Evolutionary conservation across 1,140 invertebrate genomes (phyloP).

Genomic region (Drepana arcuata): DNA sequence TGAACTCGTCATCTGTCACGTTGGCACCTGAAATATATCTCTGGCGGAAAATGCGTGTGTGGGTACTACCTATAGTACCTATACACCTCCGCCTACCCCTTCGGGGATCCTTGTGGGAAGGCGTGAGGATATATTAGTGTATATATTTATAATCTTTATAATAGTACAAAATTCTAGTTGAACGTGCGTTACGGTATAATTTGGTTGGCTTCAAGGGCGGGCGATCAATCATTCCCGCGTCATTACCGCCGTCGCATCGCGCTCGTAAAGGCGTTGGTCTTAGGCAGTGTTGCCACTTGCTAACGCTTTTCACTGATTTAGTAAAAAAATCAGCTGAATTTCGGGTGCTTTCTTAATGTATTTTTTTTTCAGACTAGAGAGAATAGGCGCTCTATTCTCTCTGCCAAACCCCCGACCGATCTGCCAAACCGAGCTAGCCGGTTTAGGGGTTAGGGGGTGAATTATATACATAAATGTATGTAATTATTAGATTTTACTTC

Average conservation of each 20-base stretch:
- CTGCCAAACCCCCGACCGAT: background rate
- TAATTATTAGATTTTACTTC: no score
- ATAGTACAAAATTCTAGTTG: conserved; percentile 24
- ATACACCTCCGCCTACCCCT: no score
- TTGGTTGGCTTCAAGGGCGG: conserved; percentile 16
- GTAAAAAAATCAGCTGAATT: background rate
- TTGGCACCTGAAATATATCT: no score
- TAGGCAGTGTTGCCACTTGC: conserved; percentile 14
- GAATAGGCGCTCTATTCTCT: no score
- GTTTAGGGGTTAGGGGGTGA: no score
- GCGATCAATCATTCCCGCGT: conserved; percentile 47
- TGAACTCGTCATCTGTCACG: no score
- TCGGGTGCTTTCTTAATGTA: background rate
- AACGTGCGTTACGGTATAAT: conserved; percentile 11
- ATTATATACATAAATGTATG: no score
- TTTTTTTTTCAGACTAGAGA: background rate
- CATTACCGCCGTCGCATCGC: conserved; percentile 41
- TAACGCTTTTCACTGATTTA: conserved; percentile 3
- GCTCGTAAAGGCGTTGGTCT: conserved; percentile 16
- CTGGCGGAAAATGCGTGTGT: no score
- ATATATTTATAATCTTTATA: background rate
- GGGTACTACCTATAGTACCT: no score
- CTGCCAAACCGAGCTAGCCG: no score
- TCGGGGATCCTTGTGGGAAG: no score
- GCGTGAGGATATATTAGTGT: no score